These are phyloP conservation scores for Lasioglossum marginatum DNA, from an alignment of 2,888 invertebrate genomes.

Conservation along the genomic window DNA sequence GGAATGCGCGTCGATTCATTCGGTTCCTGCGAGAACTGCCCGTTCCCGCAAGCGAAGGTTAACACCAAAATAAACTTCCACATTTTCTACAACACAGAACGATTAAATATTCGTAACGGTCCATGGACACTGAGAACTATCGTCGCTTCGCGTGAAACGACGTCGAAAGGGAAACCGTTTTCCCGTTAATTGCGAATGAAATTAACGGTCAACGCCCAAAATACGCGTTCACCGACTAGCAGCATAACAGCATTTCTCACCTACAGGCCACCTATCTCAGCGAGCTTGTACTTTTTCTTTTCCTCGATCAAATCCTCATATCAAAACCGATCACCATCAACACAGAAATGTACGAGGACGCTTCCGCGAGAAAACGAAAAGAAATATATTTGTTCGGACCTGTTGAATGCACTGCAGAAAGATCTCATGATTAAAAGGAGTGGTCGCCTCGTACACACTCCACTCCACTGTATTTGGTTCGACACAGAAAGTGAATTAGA, in stretches of 20 bases:
- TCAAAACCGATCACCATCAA: conserved; percentile 10
- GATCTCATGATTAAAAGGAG: conserved; percentile 53
- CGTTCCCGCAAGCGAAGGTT: conserved; percentile 68
- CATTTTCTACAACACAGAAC: conserved; percentile 70
- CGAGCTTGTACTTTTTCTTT: not conserved
- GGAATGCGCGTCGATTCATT: conserved; percentile 70
- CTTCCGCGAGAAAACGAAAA: not conserved
- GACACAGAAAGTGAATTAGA: conserved; percentile 42
- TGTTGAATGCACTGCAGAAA: conserved; percentile 10
- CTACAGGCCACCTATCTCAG: conserved; percentile 29
- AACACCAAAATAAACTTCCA: conserved; percentile 72
- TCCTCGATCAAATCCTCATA: conserved; percentile 34
- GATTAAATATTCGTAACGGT: not conserved
- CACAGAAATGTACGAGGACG: not conserved
- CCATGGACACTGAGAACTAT: not conserved
- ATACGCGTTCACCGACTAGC: conserved; percentile 30
- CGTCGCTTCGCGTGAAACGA: not conserved
- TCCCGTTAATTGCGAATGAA: conserved; percentile 19
- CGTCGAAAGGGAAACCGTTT: not conserved
- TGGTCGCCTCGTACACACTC: conserved; percentile 47
- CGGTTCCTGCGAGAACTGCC: conserved; percentile 68
- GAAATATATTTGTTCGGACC: conserved; percentile 5
- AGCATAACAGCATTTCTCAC: conserved; percentile 13
- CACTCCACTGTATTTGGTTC: conserved; percentile 40
- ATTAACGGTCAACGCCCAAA: conserved; percentile 64